A percentile compares a stretch with the other conserved stretches of the same genome.
phyloP scores from a whole-genome alignment of 2,113 vertebrate species.

The Brachirus orientalis region DNA sequence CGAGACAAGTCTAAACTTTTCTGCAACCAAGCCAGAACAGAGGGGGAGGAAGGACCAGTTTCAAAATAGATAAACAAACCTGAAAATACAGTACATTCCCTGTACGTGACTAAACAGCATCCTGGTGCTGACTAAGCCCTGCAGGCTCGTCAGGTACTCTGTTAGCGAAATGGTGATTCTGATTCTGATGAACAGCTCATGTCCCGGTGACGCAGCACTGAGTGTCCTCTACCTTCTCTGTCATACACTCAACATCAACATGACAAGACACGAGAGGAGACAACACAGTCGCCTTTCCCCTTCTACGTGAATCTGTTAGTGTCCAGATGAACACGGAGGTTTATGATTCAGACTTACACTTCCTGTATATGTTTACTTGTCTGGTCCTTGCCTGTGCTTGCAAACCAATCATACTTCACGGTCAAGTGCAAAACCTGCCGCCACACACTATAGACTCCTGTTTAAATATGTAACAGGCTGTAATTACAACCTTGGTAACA shows the following conservation, averaged over 20 bases:
- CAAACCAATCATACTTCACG: slow-evolving; percentile 12
- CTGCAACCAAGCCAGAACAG: not conserved
- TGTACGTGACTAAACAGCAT: slow-evolving; percentile 47
- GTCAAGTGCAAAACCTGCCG: not conserved
- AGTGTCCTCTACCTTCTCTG: slow-evolving; percentile 30
- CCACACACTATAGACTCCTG: not conserved
- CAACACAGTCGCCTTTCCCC: not conserved
- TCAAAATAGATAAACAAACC: slow-evolving; percentile 51
- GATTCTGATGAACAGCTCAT: slow-evolving; percentile 28
- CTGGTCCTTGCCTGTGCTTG: slow-evolving; percentile 10
- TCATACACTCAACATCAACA: slow-evolving; percentile 12
- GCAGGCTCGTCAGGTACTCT: slow-evolving; percentile 37
- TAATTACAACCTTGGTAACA: slow-evolving; percentile 41
- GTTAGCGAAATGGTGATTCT: not conserved
- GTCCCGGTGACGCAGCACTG: slow-evolving; percentile 22
- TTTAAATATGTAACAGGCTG: slow-evolving; percentile 9
- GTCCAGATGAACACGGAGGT: not conserved
- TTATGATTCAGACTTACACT: slow-evolving; percentile 3
- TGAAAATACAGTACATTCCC: slow-evolving; percentile 47
- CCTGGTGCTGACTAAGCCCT: slow-evolving; percentile 39
- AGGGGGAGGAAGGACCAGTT: slow-evolving; percentile 13
- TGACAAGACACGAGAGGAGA: slow-evolving; percentile 50
- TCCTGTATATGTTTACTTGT: slow-evolving; percentile 1
- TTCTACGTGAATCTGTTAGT: not conserved
- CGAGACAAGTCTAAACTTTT: not conserved